Percentiles rank a stretch among this genome's conserved stretches.
phyloP scores from a whole-genome alignment of 1,140 invertebrate species.

The Drosophila lacertosa region DNA sequence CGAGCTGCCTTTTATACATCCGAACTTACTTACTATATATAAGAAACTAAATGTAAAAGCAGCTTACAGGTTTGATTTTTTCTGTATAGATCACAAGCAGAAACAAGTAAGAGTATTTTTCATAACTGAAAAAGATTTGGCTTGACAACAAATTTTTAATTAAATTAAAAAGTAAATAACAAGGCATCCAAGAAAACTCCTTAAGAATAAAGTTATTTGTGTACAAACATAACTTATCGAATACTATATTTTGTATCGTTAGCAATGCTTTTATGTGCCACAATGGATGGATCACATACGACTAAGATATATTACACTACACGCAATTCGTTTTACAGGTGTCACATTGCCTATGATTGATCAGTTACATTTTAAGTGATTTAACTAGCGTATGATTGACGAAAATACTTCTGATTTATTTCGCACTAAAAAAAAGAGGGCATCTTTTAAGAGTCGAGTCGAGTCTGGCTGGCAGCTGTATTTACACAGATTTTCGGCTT shows the following conservation, averaged over 20 bases:
- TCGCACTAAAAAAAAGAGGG: too few relatives aligned
- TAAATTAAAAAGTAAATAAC: too few relatives aligned
- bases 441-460: background rate
- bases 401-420: background rate
- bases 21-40: too few relatives aligned
- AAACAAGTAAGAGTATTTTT: too few relatives aligned
- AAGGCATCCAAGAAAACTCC: too few relatives aligned
- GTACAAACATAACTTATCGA: background rate
- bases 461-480: slow-evolving; percentile 33
- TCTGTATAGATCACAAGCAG: too few relatives aligned
- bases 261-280: background rate
- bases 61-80: too few relatives aligned
- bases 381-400: background rate
- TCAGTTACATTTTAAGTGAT: background rate
- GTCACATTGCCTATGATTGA: slow-evolving; percentile 1
- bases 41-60: too few relatives aligned
- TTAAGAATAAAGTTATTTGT: background rate
- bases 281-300: background rate
- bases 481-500: slow-evolving; percentile 16
- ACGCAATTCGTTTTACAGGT: background rate
- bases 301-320: background rate
- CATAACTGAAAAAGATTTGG: too few relatives aligned
- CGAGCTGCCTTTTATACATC: too few relatives aligned
- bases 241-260: background rate
- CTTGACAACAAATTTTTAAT: too few relatives aligned